Evolutionary conservation across 2,797 vertebrate genomes (phyloP), one percentile per base, ranked within the genome.

Genomic region (Typhlichthys subterraneus): DNA sequence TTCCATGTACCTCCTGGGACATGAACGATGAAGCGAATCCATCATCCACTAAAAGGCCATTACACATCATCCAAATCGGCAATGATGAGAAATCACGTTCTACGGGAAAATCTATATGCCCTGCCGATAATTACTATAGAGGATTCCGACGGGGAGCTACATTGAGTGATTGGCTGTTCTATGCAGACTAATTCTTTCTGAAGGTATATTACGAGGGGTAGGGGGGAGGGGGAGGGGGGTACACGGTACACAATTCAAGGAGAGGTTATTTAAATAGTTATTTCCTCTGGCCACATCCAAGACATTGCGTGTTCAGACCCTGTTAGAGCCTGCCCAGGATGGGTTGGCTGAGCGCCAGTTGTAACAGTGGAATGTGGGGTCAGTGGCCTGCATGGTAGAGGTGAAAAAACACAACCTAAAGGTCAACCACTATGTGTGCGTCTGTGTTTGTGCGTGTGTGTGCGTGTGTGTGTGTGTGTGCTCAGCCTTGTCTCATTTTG

Each of bases 21-120:
- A 13, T 49, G 58, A 75, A 72, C 71, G 59, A 82, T 77, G 84
- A 84, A 79, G 77, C 70, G 74, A 73, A 87, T 89, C 84, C 77
- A 87, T 89, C 84, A 86, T 77, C 75, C 66, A 50, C 80, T 83
- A 90, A 81, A 82, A 79, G 83, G 71, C 76, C 80, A 84, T 84
- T 88, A 86, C 76, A 84, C 76, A 64, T 88, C 80, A 71, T 45
- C 82, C 79, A 72, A 82, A 81, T 81, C 80, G 82, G 58, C 52
- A 54, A 86, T 84, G 79, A 88, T 84, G 85, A 83, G 71, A 84
- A 89, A 89, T 87, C 83, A 87, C 82, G 79, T 74, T 83, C 68
- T 78, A 87, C 69, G 65, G 80, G 80, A 81, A 88, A 84, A 90
- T 89, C 86, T 80, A 90, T 89, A 84, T 31, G 65, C 74, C 84